Base-by-base conservation (phyloP, 2,888 invertebrate species). In the Drosophila anceps region DNA sequence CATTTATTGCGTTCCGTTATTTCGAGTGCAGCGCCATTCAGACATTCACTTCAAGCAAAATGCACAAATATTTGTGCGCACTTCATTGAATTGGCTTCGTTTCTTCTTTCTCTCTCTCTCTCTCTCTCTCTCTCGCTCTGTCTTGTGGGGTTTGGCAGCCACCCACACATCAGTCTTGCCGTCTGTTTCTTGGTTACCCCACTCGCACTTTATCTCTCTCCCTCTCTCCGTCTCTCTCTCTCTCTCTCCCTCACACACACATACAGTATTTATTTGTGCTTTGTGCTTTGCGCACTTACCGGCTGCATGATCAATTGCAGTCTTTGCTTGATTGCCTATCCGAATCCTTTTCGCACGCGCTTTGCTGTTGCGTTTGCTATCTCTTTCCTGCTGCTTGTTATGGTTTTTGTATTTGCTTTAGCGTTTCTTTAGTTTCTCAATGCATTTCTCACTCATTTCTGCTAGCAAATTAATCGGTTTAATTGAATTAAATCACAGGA, bases 401-500 rank as follows among this genome's bases (percentile, higher is more conserved):
- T 35, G 20, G 33, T 27, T 58, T 35, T 24, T 13, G 18, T 51
- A 15, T 48, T 29, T 20, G 15, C 53, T 20, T 48, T n/a, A 9
- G 12, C 60, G 18, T 24, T 43, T 69, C 48, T 65, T 41, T 48
- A 60, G 37, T 58, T 69, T 51, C 59, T 64, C 63, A 60, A 59
- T 59, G 67, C 57, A 70, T 51, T 75, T 67, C 41, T 67, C 41
- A 75, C 66, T 70, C 53, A 53, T 0, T 65, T 35, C 37, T 31
- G 61, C 66, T 68, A 68, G 67, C 65, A 75, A 79, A 76, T 78
- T 76, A 85, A 81, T 75, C 68, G 64, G 62, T 73, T 80, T 73
- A 83, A 85, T 79, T 84, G 76, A 85, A 88, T 81, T 79, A 88
- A 84, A 82, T 88, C 81, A 79, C 85, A 89, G 89, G 89, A 89